These are phyloP conservation scores for Solenopsis invicta DNA, from an alignment of 1,140 invertebrate species.

Conservation along the genomic window DNA sequence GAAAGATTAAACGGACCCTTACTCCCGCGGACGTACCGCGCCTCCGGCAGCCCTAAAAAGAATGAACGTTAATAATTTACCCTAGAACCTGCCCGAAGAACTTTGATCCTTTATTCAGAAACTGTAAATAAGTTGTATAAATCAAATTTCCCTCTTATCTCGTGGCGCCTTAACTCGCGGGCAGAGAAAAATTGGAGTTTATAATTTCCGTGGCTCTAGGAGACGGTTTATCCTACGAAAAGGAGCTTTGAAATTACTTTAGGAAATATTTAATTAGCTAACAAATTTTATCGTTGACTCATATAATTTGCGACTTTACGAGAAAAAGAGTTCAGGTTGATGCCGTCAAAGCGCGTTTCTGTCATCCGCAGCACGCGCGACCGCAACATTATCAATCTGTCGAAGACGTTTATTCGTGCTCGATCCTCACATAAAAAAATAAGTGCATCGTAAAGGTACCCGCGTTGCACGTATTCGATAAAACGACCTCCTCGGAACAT, in stretches of 20 bases:
- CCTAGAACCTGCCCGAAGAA: background rate
- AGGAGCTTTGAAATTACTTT: background rate
- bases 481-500: constrained; percentile 22
- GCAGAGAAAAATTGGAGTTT: constrained; percentile 36
- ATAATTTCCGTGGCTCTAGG: constrained; percentile 2
- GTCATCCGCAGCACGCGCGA: background rate
- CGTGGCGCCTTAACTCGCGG: background rate
- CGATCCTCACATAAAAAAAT: constrained; percentile 33
- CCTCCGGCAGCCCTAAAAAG: background rate
- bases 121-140: constrained; percentile 49
- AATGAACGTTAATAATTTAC: constrained; percentile 27
- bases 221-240: constrained; percentile 3
- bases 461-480: background rate
- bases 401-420: background rate
- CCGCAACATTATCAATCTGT: constrained; percentile 21
- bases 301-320: background rate
- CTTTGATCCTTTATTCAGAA: constrained; percentile 34
- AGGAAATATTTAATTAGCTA: constrained; percentile 18
- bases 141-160: constrained; percentile 28
- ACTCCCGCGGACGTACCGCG: background rate
- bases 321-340: background rate
- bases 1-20: background rate
- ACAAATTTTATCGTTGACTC: background rate
- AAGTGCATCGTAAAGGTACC: constrained; percentile 28
- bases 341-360: background rate